Percentiles rank a stretch among this genome's conserved stretches.
Conservation (phyloP, 2,113 vertebrate genomes). For the Lepus europaeus region DNA sequence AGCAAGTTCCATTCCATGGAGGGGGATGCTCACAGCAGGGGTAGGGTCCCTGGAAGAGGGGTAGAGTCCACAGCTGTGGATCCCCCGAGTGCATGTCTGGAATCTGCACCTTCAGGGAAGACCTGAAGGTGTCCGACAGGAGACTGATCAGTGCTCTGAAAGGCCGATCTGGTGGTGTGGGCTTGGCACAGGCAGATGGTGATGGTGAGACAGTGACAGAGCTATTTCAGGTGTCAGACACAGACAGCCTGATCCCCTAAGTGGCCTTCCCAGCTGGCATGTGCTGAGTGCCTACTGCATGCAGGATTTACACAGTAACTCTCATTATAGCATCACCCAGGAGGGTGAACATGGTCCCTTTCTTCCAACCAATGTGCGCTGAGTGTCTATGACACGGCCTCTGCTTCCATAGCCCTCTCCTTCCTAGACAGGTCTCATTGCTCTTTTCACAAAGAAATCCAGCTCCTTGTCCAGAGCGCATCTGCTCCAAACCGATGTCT, state of each 20-base stretch:
- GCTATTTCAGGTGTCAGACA: neutral
- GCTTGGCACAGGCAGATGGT: accelerated
- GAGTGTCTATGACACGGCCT: neutral
- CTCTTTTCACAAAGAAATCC: neutral
- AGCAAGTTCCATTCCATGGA: neutral
- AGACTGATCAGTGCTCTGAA: neutral
- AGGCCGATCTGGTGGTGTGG: neutral
- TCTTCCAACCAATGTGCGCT: neutral
- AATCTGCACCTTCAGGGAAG: too few species aligned
- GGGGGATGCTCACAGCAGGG: neutral
- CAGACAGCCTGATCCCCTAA: neutral
- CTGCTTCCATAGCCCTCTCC: neutral
- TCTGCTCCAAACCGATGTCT: neutral
- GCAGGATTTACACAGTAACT: neutral
- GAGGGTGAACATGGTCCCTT: neutral
- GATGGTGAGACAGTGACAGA: accelerated
- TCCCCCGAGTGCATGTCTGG: too few species aligned
- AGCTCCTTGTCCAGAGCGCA: neutral
- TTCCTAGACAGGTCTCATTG: neutral
- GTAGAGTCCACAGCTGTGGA: neutral
- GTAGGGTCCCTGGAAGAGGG: neutral
- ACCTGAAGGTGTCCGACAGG: neutral
- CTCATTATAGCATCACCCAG: neutral
- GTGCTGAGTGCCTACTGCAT: too few species aligned
- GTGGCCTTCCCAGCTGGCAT: neutral